These are phyloP conservation scores for Acrocephalus kingi DNA, from an alignment of 2,113 vertebrate species.

Conservation along the genomic window DNA sequence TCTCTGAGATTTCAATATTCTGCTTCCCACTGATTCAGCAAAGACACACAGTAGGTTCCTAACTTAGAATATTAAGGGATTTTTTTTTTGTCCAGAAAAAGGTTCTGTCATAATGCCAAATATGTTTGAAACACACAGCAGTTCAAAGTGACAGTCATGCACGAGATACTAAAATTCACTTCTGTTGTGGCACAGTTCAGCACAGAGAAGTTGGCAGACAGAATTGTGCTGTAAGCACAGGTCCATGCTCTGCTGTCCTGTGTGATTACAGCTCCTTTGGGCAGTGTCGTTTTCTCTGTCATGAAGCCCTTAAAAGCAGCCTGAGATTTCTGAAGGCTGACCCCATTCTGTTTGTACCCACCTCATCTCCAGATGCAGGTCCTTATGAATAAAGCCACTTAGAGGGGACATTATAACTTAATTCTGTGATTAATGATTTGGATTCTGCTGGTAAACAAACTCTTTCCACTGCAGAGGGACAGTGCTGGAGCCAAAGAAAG, in stretches of 20 bases:
- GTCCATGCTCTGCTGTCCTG: background rate
- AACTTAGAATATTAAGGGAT: background rate
- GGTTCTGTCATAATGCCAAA: background rate
- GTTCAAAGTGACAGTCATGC: background rate
- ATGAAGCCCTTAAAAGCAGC: background rate
- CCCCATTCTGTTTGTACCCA: background rate
- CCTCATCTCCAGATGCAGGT: background rate
- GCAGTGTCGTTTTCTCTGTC: background rate
- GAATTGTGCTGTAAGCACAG: background rate
- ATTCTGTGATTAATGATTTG: conserved; percentile 21
- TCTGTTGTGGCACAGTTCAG: background rate
- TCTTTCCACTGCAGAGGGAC: background rate
- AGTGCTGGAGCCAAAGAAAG: background rate
- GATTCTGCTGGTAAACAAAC: background rate
- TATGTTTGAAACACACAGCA: background rate
- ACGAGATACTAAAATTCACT: background rate
- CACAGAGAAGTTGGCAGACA: background rate
- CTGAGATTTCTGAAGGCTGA: background rate
- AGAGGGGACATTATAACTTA: background rate
- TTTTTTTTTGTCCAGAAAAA: background rate
- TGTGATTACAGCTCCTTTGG: background rate
- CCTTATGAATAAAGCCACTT: background rate
- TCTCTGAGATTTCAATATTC: background rate
- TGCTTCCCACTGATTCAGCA: background rate
- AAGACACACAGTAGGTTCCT: background rate